Evolutionary conservation across 2,113 vertebrate genomes (phyloP).

Genomic region (Heliornis fulica): DNA sequence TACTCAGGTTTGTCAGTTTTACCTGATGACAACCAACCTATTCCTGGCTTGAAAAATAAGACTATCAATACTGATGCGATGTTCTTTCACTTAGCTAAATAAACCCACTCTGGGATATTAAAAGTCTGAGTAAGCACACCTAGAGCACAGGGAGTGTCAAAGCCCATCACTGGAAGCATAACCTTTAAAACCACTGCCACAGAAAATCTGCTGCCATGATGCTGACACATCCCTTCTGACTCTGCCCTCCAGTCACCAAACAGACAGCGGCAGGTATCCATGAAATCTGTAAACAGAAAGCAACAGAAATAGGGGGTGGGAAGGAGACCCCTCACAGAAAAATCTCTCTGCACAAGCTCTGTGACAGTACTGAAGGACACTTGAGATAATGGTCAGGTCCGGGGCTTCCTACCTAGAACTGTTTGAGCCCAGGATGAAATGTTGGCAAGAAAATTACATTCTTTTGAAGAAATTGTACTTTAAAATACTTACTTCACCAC

Average conservation of each 20-base stretch:
- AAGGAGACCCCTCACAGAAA: no score
- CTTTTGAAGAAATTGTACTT: background rate
- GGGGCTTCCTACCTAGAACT: background rate
- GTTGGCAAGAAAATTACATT: background rate
- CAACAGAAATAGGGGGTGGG: background rate
- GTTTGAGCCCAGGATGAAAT: background rate
- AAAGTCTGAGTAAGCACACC: background rate
- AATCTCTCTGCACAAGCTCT: background rate
- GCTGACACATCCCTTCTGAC: background rate
- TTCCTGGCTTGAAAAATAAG: background rate
- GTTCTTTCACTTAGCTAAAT: background rate
- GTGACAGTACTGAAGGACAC: background rate
- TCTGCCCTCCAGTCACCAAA: background rate
- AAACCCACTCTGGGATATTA: background rate
- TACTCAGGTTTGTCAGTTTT: background rate
- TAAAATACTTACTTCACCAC: background rate
- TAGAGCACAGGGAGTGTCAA: background rate
- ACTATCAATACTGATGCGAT: background rate
- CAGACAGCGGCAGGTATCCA: rapidly evolving
- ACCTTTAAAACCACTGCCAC: background rate
- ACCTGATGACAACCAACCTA: background rate
- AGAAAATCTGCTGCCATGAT: background rate
- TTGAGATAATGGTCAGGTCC: background rate
- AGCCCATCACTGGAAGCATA: background rate
- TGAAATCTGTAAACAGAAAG: background rate